Evolutionary conservation across 1,140 invertebrate species (phyloP), one percentile per base, ranked within the genome.

Genomic region (Drosophila albomicans): DNA sequence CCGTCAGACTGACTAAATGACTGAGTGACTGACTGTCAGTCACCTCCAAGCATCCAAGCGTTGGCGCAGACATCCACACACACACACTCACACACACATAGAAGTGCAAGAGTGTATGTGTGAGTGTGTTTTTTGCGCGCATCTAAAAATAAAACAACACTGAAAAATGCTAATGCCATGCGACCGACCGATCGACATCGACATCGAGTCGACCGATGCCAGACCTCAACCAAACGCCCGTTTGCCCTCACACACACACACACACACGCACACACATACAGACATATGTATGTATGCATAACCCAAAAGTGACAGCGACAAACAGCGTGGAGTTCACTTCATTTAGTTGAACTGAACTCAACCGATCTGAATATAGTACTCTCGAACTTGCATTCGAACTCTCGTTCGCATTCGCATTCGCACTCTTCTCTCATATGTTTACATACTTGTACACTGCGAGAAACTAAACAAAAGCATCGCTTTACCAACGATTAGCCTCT

Each of bases 101-200:
- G 15, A 48, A 20, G 45, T 72, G 69, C 51, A 49, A 32, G 38
- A 61, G 41, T 75, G 15, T 58, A 30, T 59, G 52, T 69, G 25
- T 75, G 56, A 57, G 38, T 75, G 65, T 71, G 64, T 86, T 86
- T 86, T 86, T 86, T 87, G 79, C 84, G 79, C 67, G 72, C 84
- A 79, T 79, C 77, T 79, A 87, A 82, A 87, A 87, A 81, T 78
- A 76, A 73, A 85, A 59, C 69, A 81, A 81, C 69, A 70, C 75
- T 74, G 79, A 86, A 84, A 84, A 79, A 78, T 87, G 84, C 84
- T 88, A 87, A 82, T 87, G 84, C 85, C 71, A 75, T 68, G 58
- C 80, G 82, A 84, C 69, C 69, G 80, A 63, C 54, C 82, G 68
- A 88, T 77, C 82, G 82, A 82, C 79, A 87, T 82, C 77, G 67